These are phyloP conservation scores for Liasis olivaceus DNA, from an alignment of 2,797 vertebrate genomes.

Conservation along the genomic window DNA sequence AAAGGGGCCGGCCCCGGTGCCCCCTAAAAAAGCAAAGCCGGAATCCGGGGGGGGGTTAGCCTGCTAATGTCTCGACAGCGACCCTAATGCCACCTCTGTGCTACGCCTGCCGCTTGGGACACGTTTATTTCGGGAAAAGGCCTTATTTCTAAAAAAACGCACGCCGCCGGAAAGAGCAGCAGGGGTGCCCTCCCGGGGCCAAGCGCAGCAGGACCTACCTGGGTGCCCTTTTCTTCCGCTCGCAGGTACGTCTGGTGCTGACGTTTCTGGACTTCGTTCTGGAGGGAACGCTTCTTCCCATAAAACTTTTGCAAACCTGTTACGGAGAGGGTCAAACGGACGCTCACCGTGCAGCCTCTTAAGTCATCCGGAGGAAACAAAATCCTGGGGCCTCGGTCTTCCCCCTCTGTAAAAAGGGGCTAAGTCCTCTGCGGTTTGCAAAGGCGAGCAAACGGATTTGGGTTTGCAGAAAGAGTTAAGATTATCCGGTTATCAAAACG, in stretches of 20 bases:
- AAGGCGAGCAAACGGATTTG: neutral
- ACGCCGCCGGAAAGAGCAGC: neutral
- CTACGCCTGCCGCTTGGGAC: neutral
- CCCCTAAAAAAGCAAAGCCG: neutral
- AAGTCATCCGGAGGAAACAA: neutral
- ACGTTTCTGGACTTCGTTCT: conserved; percentile 74
- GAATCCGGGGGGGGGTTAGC: neutral
- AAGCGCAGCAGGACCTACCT: conserved; percentile 68
- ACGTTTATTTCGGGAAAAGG: neutral
- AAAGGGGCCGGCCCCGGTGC: conserved; percentile 77
- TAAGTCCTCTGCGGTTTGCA: no score
- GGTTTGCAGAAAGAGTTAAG: neutral
- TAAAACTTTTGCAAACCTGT: conserved; percentile 86
- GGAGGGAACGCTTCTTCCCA: conserved; percentile 74
- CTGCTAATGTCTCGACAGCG: neutral
- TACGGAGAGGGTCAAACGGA: neutral
- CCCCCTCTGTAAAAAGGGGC: neutral
- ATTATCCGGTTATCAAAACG: neutral
- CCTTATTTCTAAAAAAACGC: neutral
- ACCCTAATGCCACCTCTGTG: neutral
- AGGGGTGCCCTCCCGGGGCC: neutral
- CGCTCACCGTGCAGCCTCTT: neutral
- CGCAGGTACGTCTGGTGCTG: conserved; percentile 74
- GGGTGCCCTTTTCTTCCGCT: conserved; percentile 68
- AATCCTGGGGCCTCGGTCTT: neutral